These are phyloP conservation scores for Drosophila paranaensis DNA, from an alignment of 2,888 invertebrate species.

Conservation along the genomic window DNA sequence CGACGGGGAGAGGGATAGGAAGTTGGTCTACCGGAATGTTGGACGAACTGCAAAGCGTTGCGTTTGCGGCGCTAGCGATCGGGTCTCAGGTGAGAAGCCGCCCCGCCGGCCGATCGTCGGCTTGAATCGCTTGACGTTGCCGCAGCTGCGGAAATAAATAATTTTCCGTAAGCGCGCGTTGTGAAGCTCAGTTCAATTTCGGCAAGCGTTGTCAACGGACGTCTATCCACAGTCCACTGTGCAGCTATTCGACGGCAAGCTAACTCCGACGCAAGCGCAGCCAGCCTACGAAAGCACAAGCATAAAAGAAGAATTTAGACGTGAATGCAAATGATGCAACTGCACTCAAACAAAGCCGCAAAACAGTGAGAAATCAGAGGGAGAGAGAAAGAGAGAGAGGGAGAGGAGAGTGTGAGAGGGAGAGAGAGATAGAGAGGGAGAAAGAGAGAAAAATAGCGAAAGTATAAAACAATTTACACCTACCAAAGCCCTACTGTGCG, in stretches of 20 bases:
- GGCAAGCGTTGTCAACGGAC: constrained; percentile 75
- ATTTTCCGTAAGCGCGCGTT: constrained; percentile 72
- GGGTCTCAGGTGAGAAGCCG: constrained; percentile 22
- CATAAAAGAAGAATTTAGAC: background rate
- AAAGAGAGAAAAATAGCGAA: constrained; percentile 13
- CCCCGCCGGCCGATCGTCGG: constrained; percentile 35
- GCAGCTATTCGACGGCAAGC: constrained; percentile 29
- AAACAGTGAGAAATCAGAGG: constrained; percentile 10
- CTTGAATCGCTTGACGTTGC: constrained; percentile 21
- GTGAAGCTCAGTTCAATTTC: constrained; percentile 81
- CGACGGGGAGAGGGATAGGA: background rate
- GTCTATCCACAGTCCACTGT: constrained; percentile 41
- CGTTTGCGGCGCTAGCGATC: constrained; percentile 20
- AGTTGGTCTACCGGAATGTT: background rate
- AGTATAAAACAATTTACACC: background rate
- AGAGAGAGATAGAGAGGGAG: too few species aligned
- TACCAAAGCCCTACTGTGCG: constrained; percentile 1
- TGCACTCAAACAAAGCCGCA: background rate
- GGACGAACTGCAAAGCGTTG: constrained; percentile 4
- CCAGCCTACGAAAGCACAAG: constrained; percentile 2
- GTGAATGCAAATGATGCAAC: constrained; percentile 31
- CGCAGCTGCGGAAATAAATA: constrained; percentile 67
- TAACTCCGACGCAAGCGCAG: constrained; percentile 38
- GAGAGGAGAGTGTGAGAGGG: background rate
- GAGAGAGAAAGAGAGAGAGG: background rate